Percentiles rank a stretch among this genome's conserved stretches.
Evolutionary conservation across 2,797 vertebrate species (phyloP).

Genomic region (Alcedo quadribrachys): DNA sequence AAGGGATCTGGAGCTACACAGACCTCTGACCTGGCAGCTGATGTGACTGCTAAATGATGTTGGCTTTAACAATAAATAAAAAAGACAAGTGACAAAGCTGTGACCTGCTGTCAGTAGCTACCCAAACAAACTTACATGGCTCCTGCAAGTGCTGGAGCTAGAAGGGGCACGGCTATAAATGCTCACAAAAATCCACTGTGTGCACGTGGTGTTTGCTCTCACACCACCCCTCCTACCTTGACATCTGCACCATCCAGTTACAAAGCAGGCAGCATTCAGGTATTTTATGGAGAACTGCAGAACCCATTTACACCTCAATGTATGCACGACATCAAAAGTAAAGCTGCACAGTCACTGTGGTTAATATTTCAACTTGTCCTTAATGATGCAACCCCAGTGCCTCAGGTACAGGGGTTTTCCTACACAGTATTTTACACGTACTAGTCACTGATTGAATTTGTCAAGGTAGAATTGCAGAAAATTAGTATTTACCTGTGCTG

Average conservation of each 20-base stretch:
- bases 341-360: neutral
- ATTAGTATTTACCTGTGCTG: conserved; percentile 38
- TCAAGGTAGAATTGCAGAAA: conserved; percentile 24
- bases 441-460: conserved; percentile 1
- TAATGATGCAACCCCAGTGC: neutral
- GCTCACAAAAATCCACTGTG: neutral
- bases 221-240: neutral
- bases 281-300: neutral
- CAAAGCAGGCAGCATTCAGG: neutral
- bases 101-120: neutral
- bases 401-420: neutral
- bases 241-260: neutral
- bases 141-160: neutral
- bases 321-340: neutral
- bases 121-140: neutral
- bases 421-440: neutral
- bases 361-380: conserved; percentile 19
- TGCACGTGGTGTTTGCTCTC: neutral
- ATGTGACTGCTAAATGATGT: neutral
- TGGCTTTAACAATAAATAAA: neutral
- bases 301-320: neutral
- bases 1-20: neutral
- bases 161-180: neutral
- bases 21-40: neutral
- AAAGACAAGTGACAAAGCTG: neutral